phyloP scores from a whole-genome alignment of 1,140 invertebrate species.

The Sycophila sp. region DNA sequence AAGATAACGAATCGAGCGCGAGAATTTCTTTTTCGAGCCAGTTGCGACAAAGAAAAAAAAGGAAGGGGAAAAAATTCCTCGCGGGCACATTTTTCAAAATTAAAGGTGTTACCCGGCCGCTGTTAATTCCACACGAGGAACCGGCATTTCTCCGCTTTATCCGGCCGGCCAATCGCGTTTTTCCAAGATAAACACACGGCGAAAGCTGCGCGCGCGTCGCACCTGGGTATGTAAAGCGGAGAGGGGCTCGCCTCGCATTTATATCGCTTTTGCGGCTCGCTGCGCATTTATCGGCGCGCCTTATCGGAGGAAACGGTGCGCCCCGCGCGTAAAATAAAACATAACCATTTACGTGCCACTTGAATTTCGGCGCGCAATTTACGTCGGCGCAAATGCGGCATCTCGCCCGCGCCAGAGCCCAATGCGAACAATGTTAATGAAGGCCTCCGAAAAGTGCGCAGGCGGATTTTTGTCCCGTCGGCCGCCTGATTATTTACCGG shows the following conservation, averaged over 20 bases:
- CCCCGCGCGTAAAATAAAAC: constrained; percentile 10
- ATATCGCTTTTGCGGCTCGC: not conserved
- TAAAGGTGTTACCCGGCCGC: no score
- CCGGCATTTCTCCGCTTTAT: no score
- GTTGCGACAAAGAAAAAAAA: no score
- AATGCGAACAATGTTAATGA: constrained; percentile 17
- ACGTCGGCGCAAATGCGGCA: constrained; percentile 1
- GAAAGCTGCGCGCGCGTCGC: not conserved
- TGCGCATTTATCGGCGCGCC: not conserved
- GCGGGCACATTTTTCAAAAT: no score
- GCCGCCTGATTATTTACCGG: constrained; percentile 51
- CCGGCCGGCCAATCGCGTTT: not conserved
- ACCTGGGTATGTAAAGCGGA: not conserved
- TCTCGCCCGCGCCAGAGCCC: not conserved
- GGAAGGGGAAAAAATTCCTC: no score
- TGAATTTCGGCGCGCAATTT: constrained; percentile 10
- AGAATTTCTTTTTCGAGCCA: no score
- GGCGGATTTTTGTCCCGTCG: constrained; percentile 39
- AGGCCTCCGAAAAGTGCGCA: constrained; percentile 6
- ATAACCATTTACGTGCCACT: not conserved
- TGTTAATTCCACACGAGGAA: no score
- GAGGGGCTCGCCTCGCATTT: not conserved
- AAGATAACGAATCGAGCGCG: no score
- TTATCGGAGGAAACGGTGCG: not conserved
- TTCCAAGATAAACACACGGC: not conserved